Percentiles rank a stretch among this genome's conserved stretches.
These are phyloP conservation scores for Ascaphus truei DNA, from an alignment of 2,113 vertebrate genomes.

Conservation along the genomic window DNA sequence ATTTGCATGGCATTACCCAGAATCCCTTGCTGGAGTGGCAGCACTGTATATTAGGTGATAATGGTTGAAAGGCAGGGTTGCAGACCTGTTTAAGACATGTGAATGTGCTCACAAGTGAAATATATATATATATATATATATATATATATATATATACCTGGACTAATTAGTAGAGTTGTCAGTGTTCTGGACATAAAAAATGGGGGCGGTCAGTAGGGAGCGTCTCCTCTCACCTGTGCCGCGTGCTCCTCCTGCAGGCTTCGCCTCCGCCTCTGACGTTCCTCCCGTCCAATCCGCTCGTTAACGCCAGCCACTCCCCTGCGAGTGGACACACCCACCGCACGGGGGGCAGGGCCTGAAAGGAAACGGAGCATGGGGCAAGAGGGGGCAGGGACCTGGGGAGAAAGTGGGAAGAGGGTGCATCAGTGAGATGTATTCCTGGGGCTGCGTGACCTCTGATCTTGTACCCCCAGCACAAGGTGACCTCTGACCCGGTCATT, in stretches of 20 bases:
- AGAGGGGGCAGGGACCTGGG: neutral
- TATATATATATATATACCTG: no score
- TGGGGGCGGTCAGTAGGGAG: no score
- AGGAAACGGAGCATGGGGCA: neutral
- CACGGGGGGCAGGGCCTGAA: neutral
- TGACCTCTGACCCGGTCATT: neutral
- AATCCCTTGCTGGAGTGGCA: no score
- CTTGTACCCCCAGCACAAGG: neutral
- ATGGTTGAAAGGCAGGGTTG: no score
- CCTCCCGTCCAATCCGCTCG: neutral
- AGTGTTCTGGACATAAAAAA: no score
- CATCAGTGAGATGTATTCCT: neutral
- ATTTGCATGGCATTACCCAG: no score
- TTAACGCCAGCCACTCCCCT: neutral
- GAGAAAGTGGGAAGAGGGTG: neutral
- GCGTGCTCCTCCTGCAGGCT: neutral
- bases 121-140: no score
- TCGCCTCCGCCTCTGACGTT: neutral
- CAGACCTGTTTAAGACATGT: no score
- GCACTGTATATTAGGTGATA: no score
- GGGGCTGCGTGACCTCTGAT: neutral
- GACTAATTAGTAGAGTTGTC: no score
- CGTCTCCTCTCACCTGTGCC: neutral
- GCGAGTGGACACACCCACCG: neutral
- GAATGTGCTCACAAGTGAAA: no score